These are phyloP conservation scores for Molossus molossus DNA, from an alignment of 2,797 vertebrate species.

Conservation along the genomic window DNA sequence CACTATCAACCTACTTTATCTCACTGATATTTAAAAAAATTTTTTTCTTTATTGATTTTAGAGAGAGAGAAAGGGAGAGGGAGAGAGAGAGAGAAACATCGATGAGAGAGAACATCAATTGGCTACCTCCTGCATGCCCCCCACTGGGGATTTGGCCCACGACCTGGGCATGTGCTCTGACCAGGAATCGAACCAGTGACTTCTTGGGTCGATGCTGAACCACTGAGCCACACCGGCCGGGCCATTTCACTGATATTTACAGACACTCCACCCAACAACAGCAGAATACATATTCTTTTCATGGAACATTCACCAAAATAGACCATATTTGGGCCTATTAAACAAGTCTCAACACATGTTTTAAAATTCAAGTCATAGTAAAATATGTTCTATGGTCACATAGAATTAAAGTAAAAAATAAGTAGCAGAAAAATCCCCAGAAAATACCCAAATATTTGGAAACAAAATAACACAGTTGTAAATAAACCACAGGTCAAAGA, in stretches of 20 bases:
- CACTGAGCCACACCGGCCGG: too few relatives aligned
- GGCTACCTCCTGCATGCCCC: too few relatives aligned
- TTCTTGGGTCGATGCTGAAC: too few relatives aligned
- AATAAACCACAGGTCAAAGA: constrained; percentile 34
- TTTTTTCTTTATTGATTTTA: too few relatives aligned
- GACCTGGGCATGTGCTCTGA: too few relatives aligned
- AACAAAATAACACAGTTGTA: constrained; percentile 42
- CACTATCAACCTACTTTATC: neutral
- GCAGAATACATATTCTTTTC: constrained; percentile 28
- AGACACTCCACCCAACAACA: neutral
- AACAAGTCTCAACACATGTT: constrained; percentile 61
- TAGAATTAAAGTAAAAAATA: constrained; percentile 64
- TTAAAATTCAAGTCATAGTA: constrained; percentile 59
- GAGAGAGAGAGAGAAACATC: too few relatives aligned
- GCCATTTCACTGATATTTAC: constrained; percentile 17
- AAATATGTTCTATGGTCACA: constrained; percentile 59
- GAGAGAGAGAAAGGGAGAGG: too few relatives aligned
- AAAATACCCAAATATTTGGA: constrained; percentile 60
- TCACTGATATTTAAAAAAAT: neutral
- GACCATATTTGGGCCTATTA: constrained; percentile 52
- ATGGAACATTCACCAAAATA: constrained; percentile 44
- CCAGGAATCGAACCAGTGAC: too few relatives aligned
- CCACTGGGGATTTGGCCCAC: too few relatives aligned
- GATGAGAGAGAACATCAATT: too few relatives aligned
- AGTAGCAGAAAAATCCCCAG: constrained; percentile 2